Evolutionary conservation across 2,797 vertebrate species (phyloP).

Genomic region (Eulemur rubriventer): DNA sequence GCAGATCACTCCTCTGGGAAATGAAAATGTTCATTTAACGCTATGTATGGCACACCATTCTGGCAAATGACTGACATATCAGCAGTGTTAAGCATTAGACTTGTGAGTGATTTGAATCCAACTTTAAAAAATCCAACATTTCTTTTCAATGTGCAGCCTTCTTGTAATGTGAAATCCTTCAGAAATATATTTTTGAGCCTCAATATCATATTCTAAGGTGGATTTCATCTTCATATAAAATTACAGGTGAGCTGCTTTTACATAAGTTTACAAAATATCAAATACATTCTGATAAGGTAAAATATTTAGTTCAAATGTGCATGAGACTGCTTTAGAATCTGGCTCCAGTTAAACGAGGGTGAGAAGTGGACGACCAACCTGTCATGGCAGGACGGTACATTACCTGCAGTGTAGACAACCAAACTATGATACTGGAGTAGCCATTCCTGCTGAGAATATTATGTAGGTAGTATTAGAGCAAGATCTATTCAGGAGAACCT

Average conservation of each 20-base stretch:
- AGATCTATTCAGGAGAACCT: neutral
- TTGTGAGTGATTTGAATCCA: conserved; percentile 59
- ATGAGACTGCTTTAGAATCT: neutral
- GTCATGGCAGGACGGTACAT: neutral
- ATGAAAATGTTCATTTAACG: conserved; percentile 72
- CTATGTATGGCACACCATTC: conserved; percentile 39
- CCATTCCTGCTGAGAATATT: too few species aligned
- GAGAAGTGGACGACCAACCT: neutral
- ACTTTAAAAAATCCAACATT: conserved; percentile 34
- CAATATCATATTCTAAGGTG: neutral
- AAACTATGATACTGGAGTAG: neutral
- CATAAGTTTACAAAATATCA: neutral
- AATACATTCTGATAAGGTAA: neutral
- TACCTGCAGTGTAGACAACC: neutral
- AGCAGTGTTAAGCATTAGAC: conserved; percentile 39
- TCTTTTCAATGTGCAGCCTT: neutral
- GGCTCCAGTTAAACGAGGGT: neutral
- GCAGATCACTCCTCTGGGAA: conserved; percentile 61
- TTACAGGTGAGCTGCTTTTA: neutral
- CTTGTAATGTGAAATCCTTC: neutral
- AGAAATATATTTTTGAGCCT: neutral
- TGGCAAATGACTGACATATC: conserved; percentile 49
- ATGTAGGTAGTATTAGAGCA: neutral
- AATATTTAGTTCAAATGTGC: neutral
- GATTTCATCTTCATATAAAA: conserved; percentile 22